Base-by-base conservation (phyloP, 2,888 invertebrate genomes). In the Drosophila ezoana region DNA sequence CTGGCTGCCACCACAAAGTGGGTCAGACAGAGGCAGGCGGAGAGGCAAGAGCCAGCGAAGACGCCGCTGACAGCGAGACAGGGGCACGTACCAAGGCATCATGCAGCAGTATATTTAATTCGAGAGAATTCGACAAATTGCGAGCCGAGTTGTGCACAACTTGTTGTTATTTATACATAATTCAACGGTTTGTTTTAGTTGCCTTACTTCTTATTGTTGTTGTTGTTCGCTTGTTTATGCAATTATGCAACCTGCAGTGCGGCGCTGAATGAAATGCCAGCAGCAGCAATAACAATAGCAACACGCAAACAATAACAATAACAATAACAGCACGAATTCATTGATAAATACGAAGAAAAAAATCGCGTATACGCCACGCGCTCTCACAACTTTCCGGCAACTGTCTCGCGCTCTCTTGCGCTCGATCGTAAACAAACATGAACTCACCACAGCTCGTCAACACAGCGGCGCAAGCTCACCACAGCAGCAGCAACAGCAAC, bases 391-490 rank as follows among this genome's bases (percentile, higher is more conserved):
- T 28, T 28, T 28, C 28, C 28, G 28, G 28, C 28, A 28, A 28
- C 8, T 23, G 51, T 9, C 37, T 20, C 45, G 9, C 49, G 13
- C 58, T 54, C 40, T 45, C 56, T 51, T 20, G n/a, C 41, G 11
- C 41, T 33, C 49, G 74, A 67, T 74, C 67, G 75, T 65, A 76
- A 77, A 67, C 66, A 68, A 70, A 66, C 28, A 90, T 90, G 90
- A 85, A 90, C 66, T 82, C 89, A 54, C 79, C 90, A 76, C 90
- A 90, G 76, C 72, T 90, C 47, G 88, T 78, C 43, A 80, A 67
- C 13, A 67, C 73, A 14, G 68, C 73, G 37, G 72, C 81, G 76
- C 78, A 78, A 75, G 64, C 69, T 58, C 79, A 79, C 66, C 79
- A 76, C 56, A 61, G n/a, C 58, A 64, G 18, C 18, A n/a, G 33